Base-by-base conservation (phyloP, 1,140 invertebrate species). In the Heliconius hewitsoni region DNA sequence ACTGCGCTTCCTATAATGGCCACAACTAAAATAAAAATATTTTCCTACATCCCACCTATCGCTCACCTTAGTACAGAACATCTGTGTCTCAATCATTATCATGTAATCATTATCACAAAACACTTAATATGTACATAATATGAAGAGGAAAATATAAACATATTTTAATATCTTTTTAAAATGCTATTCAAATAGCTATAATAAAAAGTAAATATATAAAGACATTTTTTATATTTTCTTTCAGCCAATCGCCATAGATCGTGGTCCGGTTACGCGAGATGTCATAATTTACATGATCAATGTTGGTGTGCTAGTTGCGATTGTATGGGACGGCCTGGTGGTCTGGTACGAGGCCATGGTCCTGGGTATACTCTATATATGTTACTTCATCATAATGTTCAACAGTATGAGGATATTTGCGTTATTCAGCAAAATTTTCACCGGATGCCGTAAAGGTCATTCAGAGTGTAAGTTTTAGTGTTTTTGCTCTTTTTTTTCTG, bases 231-330 rank as follows among this genome's bases (percentile, higher is more conserved):
- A 55, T 19, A 55, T 1, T 55, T 60, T 9, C 8, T 60, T 60
- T 23, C 90, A 98, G 98, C 96, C 96, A 0, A 97, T 98, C n/a
- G 92, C 96, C 83, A 94, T 99, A 37, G 97, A 98, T 86, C 97
- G 96, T 95, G 97, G 96, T 95, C 98, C 98, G 3, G 96, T 99
- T 30, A 96, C 97, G 1, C 95, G 98, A 83, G 98, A 99, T 87
- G 97, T 97, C 78, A 86, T 97, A 13, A 97, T 98, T 77, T 99
- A 99, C 86, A 95, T 96, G 9, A 87, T 98, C 9, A 97, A 98
- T 30, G 96, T 99, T 0, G 92, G 95, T 4, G 95, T 97, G 5
- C 90, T 99, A 55, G 96, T 98, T 1, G 84, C 96, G 0, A 96
- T 98, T 30, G 97, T 98, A 75, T 97, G 97, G 95, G 98, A 99